These are phyloP conservation scores for Coenonympha arcania DNA, from an alignment of 2,888 invertebrate species.

Conservation along the genomic window DNA sequence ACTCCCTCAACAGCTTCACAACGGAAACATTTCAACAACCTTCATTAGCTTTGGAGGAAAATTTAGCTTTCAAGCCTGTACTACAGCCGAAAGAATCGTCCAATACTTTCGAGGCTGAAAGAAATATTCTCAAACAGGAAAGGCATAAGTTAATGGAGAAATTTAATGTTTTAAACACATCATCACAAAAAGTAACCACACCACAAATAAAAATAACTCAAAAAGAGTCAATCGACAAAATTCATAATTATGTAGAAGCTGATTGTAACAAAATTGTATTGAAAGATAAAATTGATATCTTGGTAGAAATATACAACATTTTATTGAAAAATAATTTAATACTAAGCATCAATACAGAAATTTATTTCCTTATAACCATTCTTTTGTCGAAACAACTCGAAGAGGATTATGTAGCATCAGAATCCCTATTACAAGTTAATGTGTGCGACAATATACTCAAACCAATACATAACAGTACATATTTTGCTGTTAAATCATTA, in stretches of 20 bases:
- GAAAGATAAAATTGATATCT: conserved; percentile 67
- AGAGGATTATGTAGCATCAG: conserved; percentile 42
- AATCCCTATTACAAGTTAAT: conserved; percentile 38
- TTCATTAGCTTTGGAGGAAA: conserved; percentile 50
- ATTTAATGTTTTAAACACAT: conserved; percentile 57
- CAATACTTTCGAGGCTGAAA: conserved; percentile 54
- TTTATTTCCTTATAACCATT: conserved; percentile 80
- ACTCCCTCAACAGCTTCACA: conserved; percentile 55
- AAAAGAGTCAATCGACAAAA: conserved; percentile 42
- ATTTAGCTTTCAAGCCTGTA: conserved; percentile 54
- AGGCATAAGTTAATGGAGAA: conserved; percentile 65
- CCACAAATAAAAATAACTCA: conserved; percentile 54
- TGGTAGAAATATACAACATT: conserved; percentile 74
- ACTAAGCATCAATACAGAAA: conserved; percentile 78
- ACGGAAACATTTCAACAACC: conserved; percentile 53
- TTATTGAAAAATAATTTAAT: conserved; percentile 76
- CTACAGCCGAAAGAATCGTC: conserved; percentile 48
- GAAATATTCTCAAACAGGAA: conserved; percentile 61
- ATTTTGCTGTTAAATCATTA: conserved; percentile 81
- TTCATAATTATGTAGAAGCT: conserved; percentile 49
- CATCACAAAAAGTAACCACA: conserved; percentile 39
- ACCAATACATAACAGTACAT: conserved; percentile 80
- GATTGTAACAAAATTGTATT: conserved; percentile 62
- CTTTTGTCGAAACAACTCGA: conserved; percentile 69
- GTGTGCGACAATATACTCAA: conserved; percentile 52